Percentiles rank a stretch among this genome's conserved stretches.
Conservation (phyloP, 92 coral and sea anemone genomes). For the Epizoanthus fatuus region DNA sequence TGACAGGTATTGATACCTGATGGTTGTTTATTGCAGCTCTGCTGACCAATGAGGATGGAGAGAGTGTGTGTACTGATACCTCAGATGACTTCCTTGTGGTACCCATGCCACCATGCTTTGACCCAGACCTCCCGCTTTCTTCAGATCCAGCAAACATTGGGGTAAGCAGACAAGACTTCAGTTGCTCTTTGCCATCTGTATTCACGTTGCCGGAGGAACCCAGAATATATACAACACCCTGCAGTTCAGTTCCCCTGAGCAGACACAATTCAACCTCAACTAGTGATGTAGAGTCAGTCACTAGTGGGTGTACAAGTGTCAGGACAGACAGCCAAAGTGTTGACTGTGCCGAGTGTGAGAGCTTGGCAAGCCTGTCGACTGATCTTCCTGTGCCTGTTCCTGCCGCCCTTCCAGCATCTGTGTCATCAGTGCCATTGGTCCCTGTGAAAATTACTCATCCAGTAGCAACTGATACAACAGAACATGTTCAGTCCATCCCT, state of each 20-base stretch:
- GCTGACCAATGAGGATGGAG: conserved; percentile 44
- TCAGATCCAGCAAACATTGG: conserved; percentile 71
- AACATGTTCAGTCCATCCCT: background rate
- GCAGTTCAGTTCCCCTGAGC: background rate
- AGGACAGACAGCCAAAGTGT: conserved; percentile 1
- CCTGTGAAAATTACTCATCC: background rate
- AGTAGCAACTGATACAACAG: background rate
- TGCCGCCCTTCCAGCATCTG: conserved; percentile 2
- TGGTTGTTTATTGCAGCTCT: background rate
- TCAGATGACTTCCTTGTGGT: conserved; percentile 91
- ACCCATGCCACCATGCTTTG: conserved; percentile 95
- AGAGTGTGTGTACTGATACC: conserved; percentile 69
- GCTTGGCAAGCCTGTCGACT: conserved; percentile 21
- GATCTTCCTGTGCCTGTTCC: conserved; percentile 6
- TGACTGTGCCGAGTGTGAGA: conserved; percentile 10
- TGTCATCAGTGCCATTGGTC: conserved; percentile 24
- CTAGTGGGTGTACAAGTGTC: background rate
- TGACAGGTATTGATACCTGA: background rate
- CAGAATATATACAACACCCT: background rate
- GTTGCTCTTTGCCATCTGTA: conserved; percentile 2
- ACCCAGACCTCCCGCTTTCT: conserved; percentile 88
- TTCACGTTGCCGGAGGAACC: background rate
- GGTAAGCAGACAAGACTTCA: conserved; percentile 56
- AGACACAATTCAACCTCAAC: background rate
- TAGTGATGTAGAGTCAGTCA: conserved; percentile 5